Base-by-base conservation (phyloP, 2,113 vertebrate species). In the Nyctibius bracteatus region DNA sequence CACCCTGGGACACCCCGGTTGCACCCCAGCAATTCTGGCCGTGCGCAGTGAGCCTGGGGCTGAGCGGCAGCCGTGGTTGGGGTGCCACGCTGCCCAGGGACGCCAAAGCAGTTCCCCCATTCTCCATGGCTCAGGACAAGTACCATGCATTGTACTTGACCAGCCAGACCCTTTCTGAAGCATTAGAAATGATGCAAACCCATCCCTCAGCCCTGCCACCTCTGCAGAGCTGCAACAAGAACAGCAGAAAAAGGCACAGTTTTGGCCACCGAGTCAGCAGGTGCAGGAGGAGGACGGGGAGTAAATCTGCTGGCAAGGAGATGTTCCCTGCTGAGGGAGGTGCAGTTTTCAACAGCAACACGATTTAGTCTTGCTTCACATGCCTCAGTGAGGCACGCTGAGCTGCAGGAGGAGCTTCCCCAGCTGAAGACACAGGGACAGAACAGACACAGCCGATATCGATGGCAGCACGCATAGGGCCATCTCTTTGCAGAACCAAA, bases 381-480 rank as follows among this genome's bases (percentile, higher is more conserved):
- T 10, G 14, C 3, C 41, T 73, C 30, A 57, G 59, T 25, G 41
- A 52, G 20, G 14, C 37, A 51, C 2, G 2, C 5, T 27, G 43
- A 88, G 79, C 55, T 66, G 9, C 5, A 5, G 33, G 24, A 81
- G 39, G 44, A 33, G 19, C 63, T 73, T 66, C 18, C 25, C 44
- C 49, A 35, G 70, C 10, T 68, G 49, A 70, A 88, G 23, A 46
- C 30, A 8, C 0, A 47, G 44, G n/a, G 61, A 57, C 41, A 71
- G 55, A 71, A 28, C 21, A 46, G 47, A 10, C 17, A 39, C 11
- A 37, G 44, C 27, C 2, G 3, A 3, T 4, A 4, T 0, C 0
- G 1, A 44, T 2, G 24, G 81, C 77, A 82, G 57, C 63, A 54
- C 0, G 0, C 66, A 28, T 0, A 0, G 8, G 5, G 39, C 21